These are phyloP conservation scores for Gallirallus australis DNA, from an alignment of 2,797 vertebrate species.

Conservation along the genomic window DNA sequence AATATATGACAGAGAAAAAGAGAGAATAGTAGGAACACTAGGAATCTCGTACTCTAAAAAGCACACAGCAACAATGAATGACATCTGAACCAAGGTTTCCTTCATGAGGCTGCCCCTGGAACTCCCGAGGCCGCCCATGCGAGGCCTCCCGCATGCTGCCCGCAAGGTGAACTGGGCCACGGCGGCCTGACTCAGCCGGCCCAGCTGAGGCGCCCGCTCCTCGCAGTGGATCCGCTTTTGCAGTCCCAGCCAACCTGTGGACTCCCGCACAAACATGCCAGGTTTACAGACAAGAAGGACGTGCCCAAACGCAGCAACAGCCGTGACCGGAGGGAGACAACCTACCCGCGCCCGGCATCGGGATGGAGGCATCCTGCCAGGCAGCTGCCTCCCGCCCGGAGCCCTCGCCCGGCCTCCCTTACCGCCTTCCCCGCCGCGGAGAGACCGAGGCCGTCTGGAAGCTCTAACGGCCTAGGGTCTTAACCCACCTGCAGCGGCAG, in stretches of 20 bases:
- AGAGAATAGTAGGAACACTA: background rate
- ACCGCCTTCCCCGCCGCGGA: too few species aligned
- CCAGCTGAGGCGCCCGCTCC: rapidly evolving
- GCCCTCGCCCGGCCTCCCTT: too few species aligned
- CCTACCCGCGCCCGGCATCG: too few species aligned
- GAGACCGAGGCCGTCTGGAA: rapidly evolving
- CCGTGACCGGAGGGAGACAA: too few species aligned
- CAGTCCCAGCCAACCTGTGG: too few species aligned
- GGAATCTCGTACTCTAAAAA: background rate
- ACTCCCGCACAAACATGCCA: rapidly evolving
- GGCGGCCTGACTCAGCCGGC: background rate
- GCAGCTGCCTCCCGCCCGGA: rapidly evolving
- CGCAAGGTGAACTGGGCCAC: rapidly evolving
- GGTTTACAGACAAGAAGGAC: rapidly evolving
- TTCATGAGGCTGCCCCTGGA: too few species aligned
- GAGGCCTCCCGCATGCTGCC: background rate
- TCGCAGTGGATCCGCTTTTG: rapidly evolving
- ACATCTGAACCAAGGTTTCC: background rate
- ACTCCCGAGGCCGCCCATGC: rapidly evolving
- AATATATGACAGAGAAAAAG: background rate
- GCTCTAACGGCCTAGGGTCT: rapidly evolving
- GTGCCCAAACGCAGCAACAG: background rate
- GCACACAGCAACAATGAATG: background rate
- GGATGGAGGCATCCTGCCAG: rapidly evolving
- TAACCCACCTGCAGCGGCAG: background rate